Conservation (phyloP, 2,113 vertebrate species). For the Rhabdomys dilectus region DNA sequence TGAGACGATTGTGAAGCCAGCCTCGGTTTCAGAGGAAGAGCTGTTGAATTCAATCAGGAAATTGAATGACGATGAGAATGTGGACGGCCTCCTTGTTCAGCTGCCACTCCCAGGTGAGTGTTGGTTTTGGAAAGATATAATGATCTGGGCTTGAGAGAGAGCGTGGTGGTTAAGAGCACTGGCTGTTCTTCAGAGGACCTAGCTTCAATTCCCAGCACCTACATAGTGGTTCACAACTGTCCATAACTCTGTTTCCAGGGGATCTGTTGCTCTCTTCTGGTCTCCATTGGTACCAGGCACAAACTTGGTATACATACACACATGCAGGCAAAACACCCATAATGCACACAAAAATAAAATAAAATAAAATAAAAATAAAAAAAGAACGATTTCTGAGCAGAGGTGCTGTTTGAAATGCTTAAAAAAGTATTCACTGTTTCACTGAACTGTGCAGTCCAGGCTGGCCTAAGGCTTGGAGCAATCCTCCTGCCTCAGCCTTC, state of each 20-base stretch:
- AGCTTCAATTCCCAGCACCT: background rate
- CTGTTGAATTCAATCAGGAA: slow-evolving; percentile 93
- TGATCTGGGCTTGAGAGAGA: background rate
- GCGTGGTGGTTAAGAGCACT: background rate
- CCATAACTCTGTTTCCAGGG: background rate
- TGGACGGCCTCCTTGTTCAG: slow-evolving; percentile 96
- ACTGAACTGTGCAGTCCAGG: background rate
- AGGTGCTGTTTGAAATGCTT: background rate
- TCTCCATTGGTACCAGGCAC: background rate
- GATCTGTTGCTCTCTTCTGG: background rate
- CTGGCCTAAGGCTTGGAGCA: background rate
- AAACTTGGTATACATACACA: background rate
- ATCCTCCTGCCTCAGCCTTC: background rate
- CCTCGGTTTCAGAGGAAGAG: slow-evolving; percentile 93
- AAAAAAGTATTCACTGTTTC: background rate
- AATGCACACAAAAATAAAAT: background rate
- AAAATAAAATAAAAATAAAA: no score
- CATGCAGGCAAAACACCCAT: background rate
- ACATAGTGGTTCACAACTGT: background rate
- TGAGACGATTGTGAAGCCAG: slow-evolving; percentile 95
- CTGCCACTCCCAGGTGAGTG: slow-evolving; percentile 95
- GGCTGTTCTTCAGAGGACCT: background rate
- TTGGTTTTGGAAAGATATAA: background rate
- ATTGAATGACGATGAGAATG: slow-evolving; percentile 92
- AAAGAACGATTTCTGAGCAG: background rate